Evolutionary conservation across 2,888 invertebrate genomes (phyloP).

Genomic region (Polymixis lichenea): DNA sequence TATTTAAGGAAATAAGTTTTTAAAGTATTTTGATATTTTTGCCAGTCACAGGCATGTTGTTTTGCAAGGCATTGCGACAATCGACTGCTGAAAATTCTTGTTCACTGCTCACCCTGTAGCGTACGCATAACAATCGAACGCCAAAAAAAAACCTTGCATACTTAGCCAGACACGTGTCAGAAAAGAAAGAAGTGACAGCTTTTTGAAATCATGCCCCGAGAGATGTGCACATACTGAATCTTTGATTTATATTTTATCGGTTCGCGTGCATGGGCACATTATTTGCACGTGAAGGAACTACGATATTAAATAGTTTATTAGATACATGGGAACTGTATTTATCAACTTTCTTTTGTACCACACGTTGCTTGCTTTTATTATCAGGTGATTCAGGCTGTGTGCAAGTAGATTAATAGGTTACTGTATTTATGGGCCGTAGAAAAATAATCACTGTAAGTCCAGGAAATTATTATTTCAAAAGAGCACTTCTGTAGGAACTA

Average conservation of each 20-base stretch:
- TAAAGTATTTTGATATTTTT: neutral
- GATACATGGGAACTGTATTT: conserved; percentile 48
- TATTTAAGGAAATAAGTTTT: neutral
- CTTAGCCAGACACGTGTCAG: neutral
- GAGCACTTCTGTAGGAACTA: neutral
- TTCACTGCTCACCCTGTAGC: no score
- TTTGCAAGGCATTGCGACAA: neutral
- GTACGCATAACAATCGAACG: neutral
- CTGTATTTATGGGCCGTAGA: conserved; percentile 7
- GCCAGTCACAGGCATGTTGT: neutral
- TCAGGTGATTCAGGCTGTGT: conserved; percentile 17
- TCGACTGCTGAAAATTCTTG: neutral
- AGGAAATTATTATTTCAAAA: neutral
- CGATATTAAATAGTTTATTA: conserved; percentile 33
- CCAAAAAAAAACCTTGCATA: neutral
- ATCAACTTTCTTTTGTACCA: conserved; percentile 48
- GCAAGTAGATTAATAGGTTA: conserved; percentile 43
- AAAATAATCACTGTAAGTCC: neutral
- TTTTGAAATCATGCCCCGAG: conserved; percentile 9
- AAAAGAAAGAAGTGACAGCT: conserved; percentile 33
- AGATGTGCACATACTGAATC: conserved; percentile 1
- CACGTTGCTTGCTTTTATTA: conserved; percentile 12
- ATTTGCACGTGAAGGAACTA: conserved; percentile 34
- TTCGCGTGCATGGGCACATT: conserved; percentile 2
- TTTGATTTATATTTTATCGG: conserved; percentile 10